A percentile compares a stretch with the other conserved stretches of the same genome.
These are phyloP conservation scores for Chaetogeoica ovagalla DNA, from an alignment of 2,888 invertebrate species.

Conservation along the genomic window DNA sequence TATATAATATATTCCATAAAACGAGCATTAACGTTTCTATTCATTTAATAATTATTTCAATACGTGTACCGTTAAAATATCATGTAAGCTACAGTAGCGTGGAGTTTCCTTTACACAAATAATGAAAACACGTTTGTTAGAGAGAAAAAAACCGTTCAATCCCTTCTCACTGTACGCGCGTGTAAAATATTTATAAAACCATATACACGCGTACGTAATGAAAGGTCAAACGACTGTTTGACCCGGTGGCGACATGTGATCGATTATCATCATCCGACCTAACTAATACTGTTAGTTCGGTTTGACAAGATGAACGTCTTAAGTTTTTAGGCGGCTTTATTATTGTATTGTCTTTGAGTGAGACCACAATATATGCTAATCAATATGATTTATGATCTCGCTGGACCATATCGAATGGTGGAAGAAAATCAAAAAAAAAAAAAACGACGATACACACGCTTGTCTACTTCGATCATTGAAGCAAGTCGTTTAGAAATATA, in stretches of 20 bases:
- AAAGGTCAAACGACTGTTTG: conserved; percentile 36
- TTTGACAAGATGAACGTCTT: conserved; percentile 35
- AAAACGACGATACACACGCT: background rate
- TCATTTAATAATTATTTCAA: too few species aligned
- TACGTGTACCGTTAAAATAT: background rate
- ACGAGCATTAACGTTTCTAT: too few species aligned
- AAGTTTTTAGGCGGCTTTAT: conserved; percentile 39
- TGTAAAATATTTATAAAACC: background rate
- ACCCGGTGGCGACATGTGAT: conserved; percentile 48
- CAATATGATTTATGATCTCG: conserved; percentile 47
- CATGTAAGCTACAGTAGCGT: background rate
- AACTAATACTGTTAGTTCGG: conserved; percentile 21
- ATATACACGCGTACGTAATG: background rate
- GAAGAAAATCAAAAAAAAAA: background rate
- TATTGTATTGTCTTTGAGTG: conserved; percentile 42
- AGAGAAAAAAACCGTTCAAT: background rate
- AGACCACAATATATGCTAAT: conserved; percentile 16
- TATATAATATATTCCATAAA: too few species aligned
- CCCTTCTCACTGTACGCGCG: background rate
- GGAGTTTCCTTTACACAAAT: conserved; percentile 1
- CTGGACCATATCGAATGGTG: conserved; percentile 9
- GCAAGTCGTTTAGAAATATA: conserved; percentile 1
- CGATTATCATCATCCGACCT: conserved; percentile 38
- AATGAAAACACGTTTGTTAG: background rate
- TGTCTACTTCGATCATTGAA: conserved; percentile 19